Evolutionary conservation across 2,888 invertebrate genomes (phyloP).

Genomic region (Harpalus rufipes): DNA sequence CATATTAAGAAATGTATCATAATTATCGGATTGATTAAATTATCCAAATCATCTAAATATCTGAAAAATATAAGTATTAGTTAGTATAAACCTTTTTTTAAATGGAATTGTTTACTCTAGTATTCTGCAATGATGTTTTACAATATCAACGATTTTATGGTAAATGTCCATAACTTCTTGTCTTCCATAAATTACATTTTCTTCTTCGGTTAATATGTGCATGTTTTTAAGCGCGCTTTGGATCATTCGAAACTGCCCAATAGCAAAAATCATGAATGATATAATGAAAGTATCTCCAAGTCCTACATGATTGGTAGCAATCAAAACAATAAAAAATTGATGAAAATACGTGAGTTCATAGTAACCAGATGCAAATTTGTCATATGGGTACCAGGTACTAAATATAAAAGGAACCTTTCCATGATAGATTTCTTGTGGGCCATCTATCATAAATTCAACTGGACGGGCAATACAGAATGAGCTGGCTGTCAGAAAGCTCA

Average conservation of each 20-base stretch:
- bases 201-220: slow-evolving; percentile 15
- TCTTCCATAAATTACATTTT: not conserved
- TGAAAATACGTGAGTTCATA: not conserved
- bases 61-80: slow-evolving; percentile 72
- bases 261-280: slow-evolving; percentile 62
- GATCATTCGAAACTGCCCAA: slow-evolving; percentile 65
- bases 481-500: not conserved
- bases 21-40: slow-evolving; percentile 77
- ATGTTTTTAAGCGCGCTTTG: slow-evolving; percentile 35
- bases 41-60: slow-evolving; percentile 75
- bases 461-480: slow-evolving; percentile 6
- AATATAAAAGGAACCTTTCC: slow-evolving; percentile 3
- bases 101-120: slow-evolving; percentile 51
- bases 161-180: slow-evolving; percentile 30
- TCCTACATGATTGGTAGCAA: slow-evolving; percentile 49
- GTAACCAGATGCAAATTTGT: not conserved
- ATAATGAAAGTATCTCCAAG: slow-evolving; percentile 52
- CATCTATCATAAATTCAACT: not conserved
- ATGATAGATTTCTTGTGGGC: slow-evolving; percentile 4
- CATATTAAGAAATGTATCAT: slow-evolving; percentile 78
- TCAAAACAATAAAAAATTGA: not conserved
- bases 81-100: not conserved
- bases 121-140: slow-evolving; percentile 63
- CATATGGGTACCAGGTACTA: slow-evolving; percentile 34
- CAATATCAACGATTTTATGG: slow-evolving; percentile 38